phyloP scores from a whole-genome alignment of 1,140 invertebrate species.

The Brachionus manjavacas region DNA sequence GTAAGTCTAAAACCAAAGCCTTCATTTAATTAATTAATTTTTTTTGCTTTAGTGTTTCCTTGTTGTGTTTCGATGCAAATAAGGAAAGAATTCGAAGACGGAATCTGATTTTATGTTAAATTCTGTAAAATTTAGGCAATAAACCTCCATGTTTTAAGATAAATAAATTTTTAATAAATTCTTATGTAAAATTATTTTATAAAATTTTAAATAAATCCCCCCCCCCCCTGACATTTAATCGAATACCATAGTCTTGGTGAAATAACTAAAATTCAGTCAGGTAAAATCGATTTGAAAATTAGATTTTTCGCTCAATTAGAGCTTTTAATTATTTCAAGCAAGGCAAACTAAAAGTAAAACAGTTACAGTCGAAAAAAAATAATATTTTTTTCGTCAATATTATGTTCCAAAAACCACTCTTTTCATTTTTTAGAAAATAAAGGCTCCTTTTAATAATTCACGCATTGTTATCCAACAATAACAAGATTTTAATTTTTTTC shows the following conservation, averaged over 20 bases:
- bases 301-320: not conserved
- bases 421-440: not conserved
- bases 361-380: not conserved
- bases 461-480: not conserved
- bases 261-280: not conserved
- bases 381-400: not conserved
- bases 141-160: not conserved
- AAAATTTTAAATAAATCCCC: not conserved
- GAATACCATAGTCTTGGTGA: not conserved
- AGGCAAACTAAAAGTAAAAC: not conserved
- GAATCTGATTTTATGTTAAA: not conserved
- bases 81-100: not conserved
- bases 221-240: not conserved
- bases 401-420: not conserved
- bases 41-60: not conserved
- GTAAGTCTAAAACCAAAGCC: not conserved
- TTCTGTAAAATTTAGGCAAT: too few relatives aligned
- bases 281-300: not conserved
- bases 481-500: not conserved
- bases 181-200: not conserved
- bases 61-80: constrained; percentile 14
- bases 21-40: not conserved
- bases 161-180: not conserved
- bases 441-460: not conserved
- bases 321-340: not conserved